phyloP scores from a whole-genome alignment of 2,888 invertebrate species.

The Pseudanteris insignis region DNA sequence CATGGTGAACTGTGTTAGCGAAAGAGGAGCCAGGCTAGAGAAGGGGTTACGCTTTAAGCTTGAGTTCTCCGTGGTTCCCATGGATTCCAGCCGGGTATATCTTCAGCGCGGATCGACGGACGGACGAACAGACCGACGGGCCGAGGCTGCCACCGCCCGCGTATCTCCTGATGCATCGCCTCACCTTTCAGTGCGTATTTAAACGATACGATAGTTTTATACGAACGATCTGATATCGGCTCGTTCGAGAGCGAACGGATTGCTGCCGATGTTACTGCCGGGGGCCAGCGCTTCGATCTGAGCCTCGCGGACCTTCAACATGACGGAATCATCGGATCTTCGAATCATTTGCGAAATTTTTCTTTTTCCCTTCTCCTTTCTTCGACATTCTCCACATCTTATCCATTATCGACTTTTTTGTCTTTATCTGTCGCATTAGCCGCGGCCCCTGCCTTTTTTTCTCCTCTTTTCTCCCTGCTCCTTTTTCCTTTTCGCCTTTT shows the following conservation, averaged over 20 bases:
- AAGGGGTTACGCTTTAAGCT: slow-evolving; percentile 61
- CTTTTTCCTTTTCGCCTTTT: not conserved
- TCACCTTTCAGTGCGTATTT: slow-evolving; percentile 68
- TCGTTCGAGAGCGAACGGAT: slow-evolving; percentile 58
- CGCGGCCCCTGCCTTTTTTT: not conserved
- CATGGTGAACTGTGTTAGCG: slow-evolving; percentile 25
- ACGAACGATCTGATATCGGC: slow-evolving; percentile 66
- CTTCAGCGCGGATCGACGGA: slow-evolving; percentile 62
- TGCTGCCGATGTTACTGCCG: slow-evolving; percentile 47
- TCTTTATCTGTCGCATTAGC: slow-evolving; percentile 39
- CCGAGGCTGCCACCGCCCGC: slow-evolving; percentile 65
- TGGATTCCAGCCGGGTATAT: slow-evolving; percentile 66
- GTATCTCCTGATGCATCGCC: slow-evolving; percentile 67
- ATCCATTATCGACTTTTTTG: slow-evolving; percentile 40
- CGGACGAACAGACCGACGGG: slow-evolving; percentile 50
- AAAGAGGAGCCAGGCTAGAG: slow-evolving; percentile 46
- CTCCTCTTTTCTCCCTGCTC: no score
- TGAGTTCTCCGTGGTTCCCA: slow-evolving; percentile 64
- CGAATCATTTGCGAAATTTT: slow-evolving; percentile 49
- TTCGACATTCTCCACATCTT: slow-evolving; percentile 31
- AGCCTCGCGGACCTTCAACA: slow-evolving; percentile 52
- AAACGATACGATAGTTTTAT: slow-evolving; percentile 67
- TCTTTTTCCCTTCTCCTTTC: slow-evolving; percentile 24
- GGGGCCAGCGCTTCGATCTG: slow-evolving; percentile 39
- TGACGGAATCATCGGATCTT: slow-evolving; percentile 56